phyloP scores from a whole-genome alignment of 2,113 vertebrate species.

The Rousettus leschenaultii region DNA sequence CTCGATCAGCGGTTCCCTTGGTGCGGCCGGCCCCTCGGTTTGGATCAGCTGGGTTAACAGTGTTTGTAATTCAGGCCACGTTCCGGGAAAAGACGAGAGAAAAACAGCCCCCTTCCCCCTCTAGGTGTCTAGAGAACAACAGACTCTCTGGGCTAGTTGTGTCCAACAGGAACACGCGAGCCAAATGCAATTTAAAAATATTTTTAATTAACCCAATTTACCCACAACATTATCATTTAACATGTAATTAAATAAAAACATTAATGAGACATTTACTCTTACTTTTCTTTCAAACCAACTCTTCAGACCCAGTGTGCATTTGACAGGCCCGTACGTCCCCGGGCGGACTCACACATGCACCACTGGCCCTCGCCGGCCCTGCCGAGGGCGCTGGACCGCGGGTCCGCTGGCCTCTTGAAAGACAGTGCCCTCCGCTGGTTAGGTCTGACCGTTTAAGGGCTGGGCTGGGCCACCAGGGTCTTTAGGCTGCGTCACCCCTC shows the following conservation, averaged over 20 bases:
- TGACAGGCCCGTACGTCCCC: not conserved
- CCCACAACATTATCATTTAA: not conserved
- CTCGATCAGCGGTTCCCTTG: not conserved
- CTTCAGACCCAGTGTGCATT: not conserved
- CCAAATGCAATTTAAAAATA: not conserved
- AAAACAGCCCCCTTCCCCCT: not conserved
- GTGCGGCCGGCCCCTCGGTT: accelerated
- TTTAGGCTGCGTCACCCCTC: not conserved
- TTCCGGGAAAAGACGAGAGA: not conserved
- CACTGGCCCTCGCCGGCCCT: not conserved
- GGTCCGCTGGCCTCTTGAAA: not conserved
- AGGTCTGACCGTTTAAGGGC: slow-evolving; percentile 27
- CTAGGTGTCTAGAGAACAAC: not conserved
- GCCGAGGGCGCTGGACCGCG: not conserved
- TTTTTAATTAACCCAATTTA: not conserved
- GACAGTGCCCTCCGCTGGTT: not conserved
- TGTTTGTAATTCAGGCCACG: not conserved
- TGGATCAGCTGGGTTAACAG: not conserved
- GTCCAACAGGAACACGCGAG: not conserved
- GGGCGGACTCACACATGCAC: not conserved
- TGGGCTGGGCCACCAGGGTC: not conserved
- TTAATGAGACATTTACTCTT: not conserved
- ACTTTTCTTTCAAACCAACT: not conserved
- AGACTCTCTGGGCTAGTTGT: not conserved
- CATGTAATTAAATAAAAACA: not conserved